Evolutionary conservation across 2,888 invertebrate species (phyloP).

Genomic region (Podotricha telesiphe): DNA sequence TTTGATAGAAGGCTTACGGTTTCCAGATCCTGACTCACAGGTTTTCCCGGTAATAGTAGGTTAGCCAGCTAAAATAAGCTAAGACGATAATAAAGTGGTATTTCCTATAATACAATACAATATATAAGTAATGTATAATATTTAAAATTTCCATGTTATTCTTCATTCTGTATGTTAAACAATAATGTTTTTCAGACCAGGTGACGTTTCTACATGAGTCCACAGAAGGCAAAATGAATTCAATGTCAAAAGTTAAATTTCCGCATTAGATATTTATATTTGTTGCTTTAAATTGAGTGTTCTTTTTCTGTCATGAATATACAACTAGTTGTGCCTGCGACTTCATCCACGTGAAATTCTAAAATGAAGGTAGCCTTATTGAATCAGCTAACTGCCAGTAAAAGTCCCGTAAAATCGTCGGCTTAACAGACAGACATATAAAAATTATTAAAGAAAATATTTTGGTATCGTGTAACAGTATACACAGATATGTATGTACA

Average conservation of each 20-base stretch:
- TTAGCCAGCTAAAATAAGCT: neutral
- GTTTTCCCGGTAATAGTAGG: conserved; percentile 7
- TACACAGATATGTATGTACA: no score
- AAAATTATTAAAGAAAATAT: no score
- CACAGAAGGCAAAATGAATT: neutral
- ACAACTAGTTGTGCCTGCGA: no score
- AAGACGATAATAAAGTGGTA: neutral
- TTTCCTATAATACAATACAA: neutral
- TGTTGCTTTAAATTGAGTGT: neutral
- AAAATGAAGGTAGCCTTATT: no score
- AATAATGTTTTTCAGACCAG: neutral
- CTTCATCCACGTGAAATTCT: no score
- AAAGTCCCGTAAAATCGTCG: no score
- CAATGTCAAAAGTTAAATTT: conserved; percentile 8
- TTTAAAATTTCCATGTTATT: neutral
- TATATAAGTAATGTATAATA: neutral
- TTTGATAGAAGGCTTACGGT: neutral
- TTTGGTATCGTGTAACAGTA: no score
- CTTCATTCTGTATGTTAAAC: neutral
- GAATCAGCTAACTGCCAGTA: no score
- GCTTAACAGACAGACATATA: no score
- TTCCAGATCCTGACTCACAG: conserved; percentile 2
- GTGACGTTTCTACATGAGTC: neutral
- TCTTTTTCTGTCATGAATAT: no score
- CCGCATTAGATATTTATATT: neutral